A percentile compares a stretch with the other conserved stretches of the same genome.
phyloP scores from a whole-genome alignment of 2,888 invertebrate genomes.

The Mythimna impura region DNA sequence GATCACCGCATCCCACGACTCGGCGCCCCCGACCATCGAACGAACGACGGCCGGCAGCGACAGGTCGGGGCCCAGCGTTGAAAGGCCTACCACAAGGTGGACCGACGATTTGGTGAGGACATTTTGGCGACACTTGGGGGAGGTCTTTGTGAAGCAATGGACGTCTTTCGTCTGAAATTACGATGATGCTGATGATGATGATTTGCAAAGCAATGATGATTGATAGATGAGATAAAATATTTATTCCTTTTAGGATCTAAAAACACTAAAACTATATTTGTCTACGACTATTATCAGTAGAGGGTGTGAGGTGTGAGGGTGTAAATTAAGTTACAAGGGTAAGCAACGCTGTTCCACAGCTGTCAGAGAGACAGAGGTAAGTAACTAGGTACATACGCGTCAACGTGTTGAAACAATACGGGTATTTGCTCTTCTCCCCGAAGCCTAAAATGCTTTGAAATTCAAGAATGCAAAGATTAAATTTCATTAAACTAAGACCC shows the following conservation, averaged over 20 bases:
- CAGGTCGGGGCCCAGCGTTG: too few species aligned
- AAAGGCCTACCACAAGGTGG: too few species aligned
- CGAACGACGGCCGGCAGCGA: too few species aligned
- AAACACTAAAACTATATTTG: background rate
- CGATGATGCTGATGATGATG: too few species aligned
- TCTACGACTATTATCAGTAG: background rate
- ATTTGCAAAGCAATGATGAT: too few species aligned
- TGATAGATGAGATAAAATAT: too few species aligned
- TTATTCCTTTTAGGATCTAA: background rate
- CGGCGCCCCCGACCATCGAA: too few species aligned
- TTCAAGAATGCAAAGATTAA: conserved; percentile 34
- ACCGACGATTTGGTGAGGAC: too few species aligned
- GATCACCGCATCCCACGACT: too few species aligned
- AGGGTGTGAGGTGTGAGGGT: background rate
- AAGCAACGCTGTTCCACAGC: conserved; percentile 1
- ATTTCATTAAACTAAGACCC: conserved; percentile 15
- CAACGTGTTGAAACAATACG: conserved; percentile 15
- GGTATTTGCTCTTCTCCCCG: background rate
- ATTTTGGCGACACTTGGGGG: too few species aligned
- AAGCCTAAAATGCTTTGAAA: conserved; percentile 27
- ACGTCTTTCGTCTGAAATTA: too few species aligned
- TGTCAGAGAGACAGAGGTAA: background rate
- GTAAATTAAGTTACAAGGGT: conserved; percentile 1
- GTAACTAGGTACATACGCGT: background rate
- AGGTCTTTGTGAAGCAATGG: too few species aligned